Base-by-base conservation (phyloP, 1,140 invertebrate species). In the Temnothorax nylanderi region DNA sequence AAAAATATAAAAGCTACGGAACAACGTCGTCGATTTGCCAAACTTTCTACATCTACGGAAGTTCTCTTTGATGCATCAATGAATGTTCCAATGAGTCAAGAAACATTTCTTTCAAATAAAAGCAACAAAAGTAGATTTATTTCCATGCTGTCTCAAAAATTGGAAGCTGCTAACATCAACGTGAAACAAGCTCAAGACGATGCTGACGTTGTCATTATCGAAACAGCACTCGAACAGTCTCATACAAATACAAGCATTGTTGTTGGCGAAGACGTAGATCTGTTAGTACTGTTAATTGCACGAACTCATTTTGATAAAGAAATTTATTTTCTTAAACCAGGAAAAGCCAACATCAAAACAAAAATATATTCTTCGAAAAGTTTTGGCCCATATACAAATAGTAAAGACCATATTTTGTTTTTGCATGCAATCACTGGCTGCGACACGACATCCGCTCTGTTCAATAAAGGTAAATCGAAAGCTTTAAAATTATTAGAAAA, bases 1-100 rank as follows among this genome's bases (percentile, higher is more conserved):
- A 67, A 67, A 21, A 67, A 11, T 67, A 67, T 5, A 67, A 67
- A 67, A 67, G 8, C 37, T 4, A 67, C 44, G 10, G 65, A 67
- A 13, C 65, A 67, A 21, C n/a, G 65, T 34, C 65, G 65, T 67
- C n/a, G n/a, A 67, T 67, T 6, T 41, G 18, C 64, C n/a, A 41
- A 67, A 41, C 0, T 37, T 64, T 5, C 34, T 65, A 2, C 0
- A 26, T 44, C n/a, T 44, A 21, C 10, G 1, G 37, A 47, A 21
- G 10, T 67, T 5, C 0, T 44, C 0, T 67, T 67, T 44, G 65
- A 67, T 67, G n/a, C 65, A 0, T 67, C 34, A 3, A 44, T 21
- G 37, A 34, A 21, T 5, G 18, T 67, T n/a, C 18, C 8, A 7
- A 21, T 44, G 8, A 67, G 18, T 0, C 37, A 67, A 44, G 10